Evolutionary conservation across 2,888 invertebrate species (phyloP).

Genomic region (Netelia inedita): DNA sequence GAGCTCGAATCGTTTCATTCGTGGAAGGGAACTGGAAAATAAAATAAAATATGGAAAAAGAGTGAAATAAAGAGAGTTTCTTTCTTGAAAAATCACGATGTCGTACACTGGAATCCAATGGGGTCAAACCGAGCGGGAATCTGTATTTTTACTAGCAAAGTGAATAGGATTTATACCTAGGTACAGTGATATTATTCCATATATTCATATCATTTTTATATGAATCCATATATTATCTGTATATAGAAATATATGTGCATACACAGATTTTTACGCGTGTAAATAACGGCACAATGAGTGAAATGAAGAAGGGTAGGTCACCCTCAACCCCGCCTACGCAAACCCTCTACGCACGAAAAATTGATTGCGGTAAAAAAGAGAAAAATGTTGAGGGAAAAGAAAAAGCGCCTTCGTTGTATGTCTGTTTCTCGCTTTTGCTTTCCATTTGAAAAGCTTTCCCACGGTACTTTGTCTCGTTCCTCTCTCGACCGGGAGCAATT

Average conservation of each 20-base stretch:
- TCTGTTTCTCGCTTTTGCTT: conserved; percentile 39
- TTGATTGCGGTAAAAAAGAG: background rate
- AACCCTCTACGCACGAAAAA: background rate
- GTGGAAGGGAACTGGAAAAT: background rate
- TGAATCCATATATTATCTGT: too few species aligned
- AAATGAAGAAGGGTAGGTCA: background rate
- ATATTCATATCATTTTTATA: background rate
- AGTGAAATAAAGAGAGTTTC: background rate
- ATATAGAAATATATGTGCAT: too few species aligned
- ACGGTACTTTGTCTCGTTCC: conserved; percentile 23
- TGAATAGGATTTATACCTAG: conserved; percentile 15
- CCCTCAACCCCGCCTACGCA: background rate
- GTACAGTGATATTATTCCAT: conserved; percentile 16
- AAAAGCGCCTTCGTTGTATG: background rate
- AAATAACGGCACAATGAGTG: background rate
- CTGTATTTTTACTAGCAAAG: conserved; percentile 15
- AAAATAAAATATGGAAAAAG: background rate
- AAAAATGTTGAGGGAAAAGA: background rate
- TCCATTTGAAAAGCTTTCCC: conserved; percentile 27
- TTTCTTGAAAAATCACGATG: conserved; percentile 20
- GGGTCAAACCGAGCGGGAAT: conserved; percentile 22
- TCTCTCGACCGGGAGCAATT: conserved; percentile 47
- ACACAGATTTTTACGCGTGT: background rate
- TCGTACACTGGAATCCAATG: conserved; percentile 29
- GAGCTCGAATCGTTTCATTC: conserved; percentile 36